Conservation (phyloP, 2,113 vertebrate genomes). For the Fregetta grallaria region DNA sequence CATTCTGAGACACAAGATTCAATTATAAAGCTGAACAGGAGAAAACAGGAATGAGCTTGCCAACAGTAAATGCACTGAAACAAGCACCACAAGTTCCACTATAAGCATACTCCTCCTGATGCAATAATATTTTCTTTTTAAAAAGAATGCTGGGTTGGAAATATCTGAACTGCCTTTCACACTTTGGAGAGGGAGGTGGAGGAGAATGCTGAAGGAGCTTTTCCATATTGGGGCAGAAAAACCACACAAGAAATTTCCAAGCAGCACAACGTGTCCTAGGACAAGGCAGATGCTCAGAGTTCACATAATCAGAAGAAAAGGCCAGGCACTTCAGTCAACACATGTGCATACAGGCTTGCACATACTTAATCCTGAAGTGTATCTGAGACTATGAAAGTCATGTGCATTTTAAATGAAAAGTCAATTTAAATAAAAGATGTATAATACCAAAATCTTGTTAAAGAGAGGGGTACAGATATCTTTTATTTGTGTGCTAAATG, state of each 20-base stretch:
- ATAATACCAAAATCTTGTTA: neutral
- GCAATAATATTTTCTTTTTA: conserved; percentile 34
- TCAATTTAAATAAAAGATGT: neutral
- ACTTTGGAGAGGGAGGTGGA: neutral
- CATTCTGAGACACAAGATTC: neutral
- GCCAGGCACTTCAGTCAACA: neutral
- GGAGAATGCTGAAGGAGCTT: neutral
- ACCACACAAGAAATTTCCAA: neutral
- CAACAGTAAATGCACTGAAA: neutral
- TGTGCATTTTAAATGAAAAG: neutral
- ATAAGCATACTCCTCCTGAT: conserved; percentile 26
- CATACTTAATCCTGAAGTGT: neutral
- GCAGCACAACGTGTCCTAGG: neutral
- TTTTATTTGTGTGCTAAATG: neutral
- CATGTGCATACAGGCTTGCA: neutral
- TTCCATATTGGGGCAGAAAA: neutral
- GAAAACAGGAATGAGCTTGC: neutral
- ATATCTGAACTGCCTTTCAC: neutral
- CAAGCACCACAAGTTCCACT: neutral
- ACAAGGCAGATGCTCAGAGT: neutral
- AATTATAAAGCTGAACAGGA: neutral
- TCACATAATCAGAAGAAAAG: neutral
- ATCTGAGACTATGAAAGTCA: neutral
- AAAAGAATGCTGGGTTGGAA: neutral
- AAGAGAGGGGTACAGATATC: neutral